Evolutionary conservation across 2,888 invertebrate species (phyloP).

Genomic region (Mimachlamys varia): DNA sequence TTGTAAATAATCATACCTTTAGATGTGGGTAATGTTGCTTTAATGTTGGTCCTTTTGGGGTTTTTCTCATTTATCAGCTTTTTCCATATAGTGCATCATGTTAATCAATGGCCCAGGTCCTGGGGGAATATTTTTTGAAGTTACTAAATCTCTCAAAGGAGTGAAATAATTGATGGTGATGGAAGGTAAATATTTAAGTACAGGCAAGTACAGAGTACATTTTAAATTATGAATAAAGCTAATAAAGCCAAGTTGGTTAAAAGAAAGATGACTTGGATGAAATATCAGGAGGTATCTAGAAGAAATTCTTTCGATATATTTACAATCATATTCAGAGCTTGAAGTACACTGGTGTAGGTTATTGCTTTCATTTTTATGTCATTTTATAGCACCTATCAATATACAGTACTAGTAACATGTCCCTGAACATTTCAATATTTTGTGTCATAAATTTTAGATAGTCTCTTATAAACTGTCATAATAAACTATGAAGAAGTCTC

Average conservation of each 20-base stretch:
- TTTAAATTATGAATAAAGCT: not conserved
- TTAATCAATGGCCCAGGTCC: not conserved
- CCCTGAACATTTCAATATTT: not conserved
- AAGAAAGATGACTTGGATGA: not conserved
- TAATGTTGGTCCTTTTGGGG: not conserved
- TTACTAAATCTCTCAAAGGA: no score
- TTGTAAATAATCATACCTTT: not conserved
- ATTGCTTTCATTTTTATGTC: not conserved
- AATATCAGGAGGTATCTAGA: not conserved
- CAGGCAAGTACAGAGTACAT: no score
- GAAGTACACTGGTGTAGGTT: not conserved
- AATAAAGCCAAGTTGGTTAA: not conserved
- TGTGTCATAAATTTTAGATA: not conserved
- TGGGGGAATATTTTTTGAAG: no score
- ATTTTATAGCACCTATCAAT: not conserved
- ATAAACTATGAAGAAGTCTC: not conserved
- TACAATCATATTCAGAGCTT: not conserved
- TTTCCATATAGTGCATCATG: not conserved
- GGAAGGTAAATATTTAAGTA: not conserved
- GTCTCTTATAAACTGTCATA: not conserved
- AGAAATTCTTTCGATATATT: not conserved
- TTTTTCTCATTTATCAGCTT: not conserved
- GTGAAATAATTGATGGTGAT: no score
- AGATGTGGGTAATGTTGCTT: not conserved
- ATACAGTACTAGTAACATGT: not conserved